Evolutionary conservation across 2,113 vertebrate species (phyloP).

Genomic region (Callipepla californica): DNA sequence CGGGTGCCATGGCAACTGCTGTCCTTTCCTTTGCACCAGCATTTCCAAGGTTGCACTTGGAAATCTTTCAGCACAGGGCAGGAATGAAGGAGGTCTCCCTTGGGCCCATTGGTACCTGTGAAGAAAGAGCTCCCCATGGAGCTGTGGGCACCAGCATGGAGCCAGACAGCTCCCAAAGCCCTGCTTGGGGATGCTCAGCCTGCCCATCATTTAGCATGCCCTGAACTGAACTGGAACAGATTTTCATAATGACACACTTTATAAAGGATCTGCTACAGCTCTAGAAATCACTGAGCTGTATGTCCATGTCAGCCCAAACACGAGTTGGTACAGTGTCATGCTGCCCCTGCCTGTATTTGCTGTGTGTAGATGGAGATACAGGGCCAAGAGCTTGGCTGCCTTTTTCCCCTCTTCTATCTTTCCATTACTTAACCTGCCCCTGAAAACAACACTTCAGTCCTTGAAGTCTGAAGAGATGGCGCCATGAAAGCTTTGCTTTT

Average conservation of each 20-base stretch:
- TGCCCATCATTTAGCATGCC: not conserved
- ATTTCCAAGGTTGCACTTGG: not conserved
- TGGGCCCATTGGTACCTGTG: not conserved
- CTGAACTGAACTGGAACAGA: fast-evolving
- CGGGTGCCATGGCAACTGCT: slow-evolving; percentile 21
- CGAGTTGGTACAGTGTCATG: fast-evolving
- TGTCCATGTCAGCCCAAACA: not conserved
- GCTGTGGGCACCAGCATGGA: not conserved
- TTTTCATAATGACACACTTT: not conserved
- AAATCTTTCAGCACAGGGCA: not conserved
- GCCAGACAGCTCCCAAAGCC: fast-evolving
- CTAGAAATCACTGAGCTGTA: fast-evolving
- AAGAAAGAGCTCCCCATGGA: not conserved
- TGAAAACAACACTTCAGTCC: not conserved
- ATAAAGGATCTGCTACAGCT: not conserved
- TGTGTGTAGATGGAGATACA: fast-evolving
- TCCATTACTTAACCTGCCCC: not conserved
- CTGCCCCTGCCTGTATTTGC: fast-evolving
- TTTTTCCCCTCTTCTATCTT: not conserved
- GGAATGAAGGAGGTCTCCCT: not conserved
- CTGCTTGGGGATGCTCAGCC: fast-evolving
- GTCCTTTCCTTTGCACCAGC: not conserved
- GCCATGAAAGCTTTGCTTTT: not conserved
- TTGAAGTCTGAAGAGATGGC: not conserved
- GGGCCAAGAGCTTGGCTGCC: not conserved